Evolutionary conservation across 2,113 vertebrate species (phyloP), one percentile per base, ranked within the genome.

Genomic region (Rafetus swinhoei): DNA sequence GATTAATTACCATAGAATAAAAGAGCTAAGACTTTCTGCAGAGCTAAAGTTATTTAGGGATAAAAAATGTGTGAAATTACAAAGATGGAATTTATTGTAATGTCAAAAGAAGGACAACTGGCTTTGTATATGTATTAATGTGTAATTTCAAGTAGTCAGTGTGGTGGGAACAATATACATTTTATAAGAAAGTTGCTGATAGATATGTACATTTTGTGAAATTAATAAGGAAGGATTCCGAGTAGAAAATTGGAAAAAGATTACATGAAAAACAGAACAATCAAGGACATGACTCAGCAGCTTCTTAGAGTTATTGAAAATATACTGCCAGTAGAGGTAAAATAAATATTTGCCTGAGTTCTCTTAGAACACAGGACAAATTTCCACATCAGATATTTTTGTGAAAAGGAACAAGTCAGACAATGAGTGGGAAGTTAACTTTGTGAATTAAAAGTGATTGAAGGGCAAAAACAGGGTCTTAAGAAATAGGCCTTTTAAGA

Each of bases 211-310:
- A 21, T 91, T 62, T 1, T 92, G 79, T 7, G 27, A 8, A 19
- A 39, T 80, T 59, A 32, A 3, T 27, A 62, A 79, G 55, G 6
- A 60, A 32, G 1, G 39, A 74, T 25, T 82, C 10, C 65, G 55
- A 57, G 12, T 24, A 62, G 19, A 45, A 13, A 79, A 6, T 62
- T 4, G 6, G 81, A 86, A 72, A 90, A 89, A 81, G 16, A 88
- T 54, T 29, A 79, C 25, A 12, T 0, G n/a, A 45, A 69, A 92
- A 81, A 0, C 19, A 80, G 35, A 60, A 50, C 39, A 69, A 93
- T 45, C 11, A 53, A 52, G 77, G 45, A 45, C 39, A 0, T 1
- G 2, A 32, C 0, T 0, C 79, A 12, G 27, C 24, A 52, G 6
- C 57, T 39, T 86, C 4, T 81, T 62, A 65, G 16, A 9, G 5